phyloP scores from a whole-genome alignment of 1,140 invertebrate species.

The Drosophila suzukii region DNA sequence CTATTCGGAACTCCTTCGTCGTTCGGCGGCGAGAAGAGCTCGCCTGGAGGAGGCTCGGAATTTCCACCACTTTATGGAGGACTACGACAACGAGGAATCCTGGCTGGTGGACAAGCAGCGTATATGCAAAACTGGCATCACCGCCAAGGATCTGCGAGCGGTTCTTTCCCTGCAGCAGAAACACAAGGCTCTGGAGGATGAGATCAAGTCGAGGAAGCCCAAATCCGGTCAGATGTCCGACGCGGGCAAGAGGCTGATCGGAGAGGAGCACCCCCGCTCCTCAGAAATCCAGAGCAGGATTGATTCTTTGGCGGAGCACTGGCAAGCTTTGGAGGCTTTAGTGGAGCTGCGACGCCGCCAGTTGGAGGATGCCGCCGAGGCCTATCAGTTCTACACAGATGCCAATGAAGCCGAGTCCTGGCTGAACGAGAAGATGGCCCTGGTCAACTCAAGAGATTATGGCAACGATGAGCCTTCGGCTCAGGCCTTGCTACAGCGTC shows the following conservation, averaged over 20 bases:
- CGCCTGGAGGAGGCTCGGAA: conserved; percentile 95
- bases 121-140: conserved; percentile 95
- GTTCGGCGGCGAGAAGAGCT: conserved; percentile 89
- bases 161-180: conserved; percentile 96
- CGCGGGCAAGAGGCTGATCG: conserved; percentile 90
- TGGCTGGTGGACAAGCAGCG: conserved; percentile 97
- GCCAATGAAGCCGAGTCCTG: conserved; percentile 99
- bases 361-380: conserved; percentile 96
- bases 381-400: conserved; percentile 97
- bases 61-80: conserved; percentile 97
- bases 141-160: conserved; percentile 95
- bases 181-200: conserved; percentile 96
- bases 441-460: conserved; percentile 94
- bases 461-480: conserved; percentile 96
- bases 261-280: conserved; percentile 91
- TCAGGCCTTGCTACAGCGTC: conserved; percentile 92
- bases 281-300: conserved; percentile 92
- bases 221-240: conserved; percentile 92
- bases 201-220: conserved; percentile 94
- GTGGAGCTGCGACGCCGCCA: conserved; percentile 93
- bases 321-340: conserved; percentile 94
- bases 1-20: conserved; percentile 88
- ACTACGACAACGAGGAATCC: conserved; percentile 96
- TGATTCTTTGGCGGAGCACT: conserved; percentile 92
- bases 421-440: conserved; percentile 96